Evolutionary conservation across 64 coral and sea anemone genomes (phyloP).

Genomic region (Porites lutea): DNA sequence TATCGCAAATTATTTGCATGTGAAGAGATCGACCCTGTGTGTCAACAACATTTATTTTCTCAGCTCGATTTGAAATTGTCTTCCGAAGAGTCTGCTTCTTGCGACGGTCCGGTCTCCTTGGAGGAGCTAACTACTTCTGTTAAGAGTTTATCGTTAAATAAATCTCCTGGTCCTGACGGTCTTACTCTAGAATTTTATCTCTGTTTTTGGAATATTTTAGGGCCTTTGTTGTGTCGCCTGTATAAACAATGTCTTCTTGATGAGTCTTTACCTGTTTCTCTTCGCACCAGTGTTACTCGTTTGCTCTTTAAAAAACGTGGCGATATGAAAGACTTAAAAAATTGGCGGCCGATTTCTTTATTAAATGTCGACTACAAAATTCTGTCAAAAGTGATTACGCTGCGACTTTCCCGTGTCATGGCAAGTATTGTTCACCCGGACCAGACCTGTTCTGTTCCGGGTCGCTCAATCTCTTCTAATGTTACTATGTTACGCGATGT

Average conservation of each 20-base stretch:
- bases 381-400: not conserved
- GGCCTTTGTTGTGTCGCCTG: not conserved
- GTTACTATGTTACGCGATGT: not conserved
- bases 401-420: not conserved
- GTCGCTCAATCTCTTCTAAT: not conserved
- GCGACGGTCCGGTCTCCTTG: not conserved
- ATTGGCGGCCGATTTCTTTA: conserved; percentile 24
- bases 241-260: not conserved
- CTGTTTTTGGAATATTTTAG: conserved; percentile 18
- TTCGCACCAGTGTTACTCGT: conserved; percentile 4
- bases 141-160: not conserved
- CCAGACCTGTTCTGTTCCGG: conserved; percentile 14
- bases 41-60: not conserved
- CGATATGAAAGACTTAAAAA: not conserved
- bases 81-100: not conserved
- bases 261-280: too few relatives aligned
- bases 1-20: conserved; percentile 8
- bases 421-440: not conserved
- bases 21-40: not conserved
- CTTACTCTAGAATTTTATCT: conserved; percentile 42
- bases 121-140: conserved; percentile 14
- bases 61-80: not conserved
- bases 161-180: conserved; percentile 39
- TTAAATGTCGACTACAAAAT: conserved; percentile 51
- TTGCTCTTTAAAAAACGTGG: conserved; percentile 20